These are phyloP conservation scores for Eleginops maclovinus DNA, from an alignment of 2,113 vertebrate species.

Conservation along the genomic window DNA sequence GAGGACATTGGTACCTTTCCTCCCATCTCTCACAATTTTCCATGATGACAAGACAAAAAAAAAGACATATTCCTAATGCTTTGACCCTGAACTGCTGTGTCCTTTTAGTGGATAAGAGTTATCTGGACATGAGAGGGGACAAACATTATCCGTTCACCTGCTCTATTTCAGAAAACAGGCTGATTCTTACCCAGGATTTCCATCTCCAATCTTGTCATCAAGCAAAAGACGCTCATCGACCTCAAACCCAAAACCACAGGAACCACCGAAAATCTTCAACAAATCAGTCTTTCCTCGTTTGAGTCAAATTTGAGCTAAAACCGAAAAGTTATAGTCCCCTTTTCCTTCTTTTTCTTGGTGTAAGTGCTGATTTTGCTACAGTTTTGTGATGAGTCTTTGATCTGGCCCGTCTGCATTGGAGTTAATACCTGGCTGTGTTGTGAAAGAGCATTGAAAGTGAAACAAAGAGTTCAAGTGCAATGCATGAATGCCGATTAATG, in stretches of 20 bases:
- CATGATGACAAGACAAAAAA: neutral
- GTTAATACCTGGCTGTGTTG: neutral
- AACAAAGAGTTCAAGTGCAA: neutral
- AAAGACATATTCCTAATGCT: neutral
- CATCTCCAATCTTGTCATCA: too few relatives aligned
- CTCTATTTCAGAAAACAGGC: neutral
- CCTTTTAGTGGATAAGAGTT: neutral
- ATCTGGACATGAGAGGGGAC: neutral
- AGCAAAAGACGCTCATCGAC: too few relatives aligned
- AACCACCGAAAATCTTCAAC: too few relatives aligned
- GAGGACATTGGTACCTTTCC: constrained; percentile 10
- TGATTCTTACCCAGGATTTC: too few relatives aligned
- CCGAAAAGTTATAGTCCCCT: too few relatives aligned
- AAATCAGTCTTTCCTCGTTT: too few relatives aligned
- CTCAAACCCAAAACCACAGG: neutral
- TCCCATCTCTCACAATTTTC: constrained; percentile 21
- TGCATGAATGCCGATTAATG: neutral
- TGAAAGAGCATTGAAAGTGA: neutral
- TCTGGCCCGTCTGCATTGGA: neutral
- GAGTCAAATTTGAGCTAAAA: too few relatives aligned
- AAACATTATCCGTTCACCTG: neutral
- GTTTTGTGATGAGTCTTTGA: too few relatives aligned
- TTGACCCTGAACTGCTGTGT: constrained; percentile 17
- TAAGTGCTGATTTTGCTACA: too few relatives aligned
- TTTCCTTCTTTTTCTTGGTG: too few relatives aligned